Percentiles rank a stretch among this genome's conserved stretches.
Evolutionary conservation across 2,797 vertebrate genomes (phyloP).

Genomic region (Paedocypris micromegethes): DNA sequence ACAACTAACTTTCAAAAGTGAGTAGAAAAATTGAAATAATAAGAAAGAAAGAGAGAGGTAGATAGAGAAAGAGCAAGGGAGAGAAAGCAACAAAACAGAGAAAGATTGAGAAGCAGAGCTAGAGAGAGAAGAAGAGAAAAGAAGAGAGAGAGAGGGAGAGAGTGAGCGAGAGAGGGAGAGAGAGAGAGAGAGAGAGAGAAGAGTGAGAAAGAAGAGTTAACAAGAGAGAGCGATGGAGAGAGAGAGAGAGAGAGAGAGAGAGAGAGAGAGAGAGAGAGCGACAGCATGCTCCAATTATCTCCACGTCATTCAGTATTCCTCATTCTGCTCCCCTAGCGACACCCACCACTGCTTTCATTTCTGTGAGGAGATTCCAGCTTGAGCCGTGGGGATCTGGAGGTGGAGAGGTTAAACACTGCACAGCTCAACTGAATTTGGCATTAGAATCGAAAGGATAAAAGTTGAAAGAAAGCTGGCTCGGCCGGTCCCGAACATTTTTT

Average conservation of each 20-base stretch:
- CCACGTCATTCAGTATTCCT: conserved; percentile 62
- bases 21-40: no score
- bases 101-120: no score
- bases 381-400: conserved; percentile 52
- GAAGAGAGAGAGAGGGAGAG: no score
- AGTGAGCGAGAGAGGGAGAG: no score
- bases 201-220: no score
- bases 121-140: no score
- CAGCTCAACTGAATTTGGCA: conserved; percentile 58
- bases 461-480: conserved; percentile 52
- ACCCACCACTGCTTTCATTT: conserved; percentile 58
- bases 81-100: no score
- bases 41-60: no score
- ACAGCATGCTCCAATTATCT: conserved; percentile 64
- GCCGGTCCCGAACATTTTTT: conserved; percentile 42
- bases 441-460: conserved; percentile 49
- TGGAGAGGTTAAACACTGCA: conserved; percentile 66
- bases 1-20: no score
- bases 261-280: conserved; percentile 45
- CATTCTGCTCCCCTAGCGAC: conserved; percentile 57
- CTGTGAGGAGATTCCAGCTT: conserved; percentile 53
- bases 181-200: no score
- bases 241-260: conserved; percentile 35
- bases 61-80: no score
- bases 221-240: no score